Evolutionary conservation across 1,140 invertebrate species (phyloP).

Genomic region (Leptinotarsa texana): DNA sequence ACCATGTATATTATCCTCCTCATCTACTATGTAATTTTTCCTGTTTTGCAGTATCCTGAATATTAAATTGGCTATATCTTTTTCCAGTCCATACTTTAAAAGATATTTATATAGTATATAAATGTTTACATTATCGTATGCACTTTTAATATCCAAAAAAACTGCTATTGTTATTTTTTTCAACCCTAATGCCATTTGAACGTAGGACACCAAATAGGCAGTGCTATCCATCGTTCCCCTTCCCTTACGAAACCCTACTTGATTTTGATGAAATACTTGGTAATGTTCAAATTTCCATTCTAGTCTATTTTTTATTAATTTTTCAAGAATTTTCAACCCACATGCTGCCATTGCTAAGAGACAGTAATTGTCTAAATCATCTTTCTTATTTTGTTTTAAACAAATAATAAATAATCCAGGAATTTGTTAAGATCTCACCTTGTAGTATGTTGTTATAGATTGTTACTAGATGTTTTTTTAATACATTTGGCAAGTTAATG

Average conservation of each 20-base stretch:
- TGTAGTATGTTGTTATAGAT: background rate
- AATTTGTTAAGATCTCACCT: background rate
- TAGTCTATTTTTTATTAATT: slow-evolving; percentile 24
- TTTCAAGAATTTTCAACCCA: slow-evolving; percentile 17
- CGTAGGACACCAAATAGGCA: background rate
- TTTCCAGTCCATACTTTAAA: background rate
- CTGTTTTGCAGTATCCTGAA: slow-evolving; percentile 4
- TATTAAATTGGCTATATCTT: slow-evolving; percentile 11
- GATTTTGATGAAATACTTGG: background rate
- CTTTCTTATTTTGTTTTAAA: slow-evolving; percentile 16
- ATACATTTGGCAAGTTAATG: background rate
- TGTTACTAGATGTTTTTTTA: background rate
- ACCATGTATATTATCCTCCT: background rate
- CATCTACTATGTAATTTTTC: slow-evolving; percentile 6
- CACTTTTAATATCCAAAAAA: slow-evolving; percentile 26
- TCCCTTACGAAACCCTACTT: slow-evolving; percentile 21
- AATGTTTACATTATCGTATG: slow-evolving; percentile 19
- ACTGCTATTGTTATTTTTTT: slow-evolving; percentile 8
- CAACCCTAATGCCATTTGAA: slow-evolving; percentile 11
- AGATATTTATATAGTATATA: slow-evolving; percentile 20
- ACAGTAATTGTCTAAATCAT: background rate
- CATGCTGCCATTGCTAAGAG: slow-evolving; percentile 13
- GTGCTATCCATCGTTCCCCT: background rate
- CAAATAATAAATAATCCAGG: slow-evolving; percentile 20
- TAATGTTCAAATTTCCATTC: slow-evolving; percentile 22